A percentile compares a stretch with the other conserved stretches of the same genome.
These are phyloP conservation scores for Scrobipalpa costella DNA, from an alignment of 2,888 invertebrate genomes.

Conservation along the genomic window DNA sequence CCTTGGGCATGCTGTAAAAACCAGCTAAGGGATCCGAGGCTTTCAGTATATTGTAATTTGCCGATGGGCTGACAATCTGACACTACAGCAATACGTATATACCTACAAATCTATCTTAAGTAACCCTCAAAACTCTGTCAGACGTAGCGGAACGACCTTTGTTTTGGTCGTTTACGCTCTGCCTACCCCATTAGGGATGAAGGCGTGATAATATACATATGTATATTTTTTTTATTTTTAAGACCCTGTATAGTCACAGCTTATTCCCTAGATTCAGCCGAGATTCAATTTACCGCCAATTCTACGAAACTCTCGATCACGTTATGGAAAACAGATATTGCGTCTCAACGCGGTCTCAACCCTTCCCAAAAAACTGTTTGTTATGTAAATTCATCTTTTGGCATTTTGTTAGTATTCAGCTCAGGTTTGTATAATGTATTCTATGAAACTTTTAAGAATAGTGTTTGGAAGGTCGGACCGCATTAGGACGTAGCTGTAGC, in stretches of 20 bases:
- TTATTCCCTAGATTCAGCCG: not conserved
- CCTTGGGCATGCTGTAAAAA: too few relatives aligned
- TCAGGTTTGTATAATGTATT: not conserved
- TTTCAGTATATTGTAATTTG: too few relatives aligned
- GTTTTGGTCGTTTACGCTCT: too few relatives aligned
- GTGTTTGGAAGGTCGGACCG: not conserved
- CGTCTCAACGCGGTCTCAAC: slow-evolving; percentile 12
- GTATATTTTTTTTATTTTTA: not conserved
- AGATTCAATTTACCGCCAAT: slow-evolving; percentile 23
- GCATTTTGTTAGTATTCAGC: not conserved
- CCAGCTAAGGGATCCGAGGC: too few relatives aligned
- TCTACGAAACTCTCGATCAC: slow-evolving; percentile 25
- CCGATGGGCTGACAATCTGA: too few relatives aligned
- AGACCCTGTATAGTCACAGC: not conserved
- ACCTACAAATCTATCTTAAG: too few relatives aligned
- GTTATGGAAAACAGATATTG: slow-evolving; percentile 23
- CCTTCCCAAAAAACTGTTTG: slow-evolving; percentile 22
- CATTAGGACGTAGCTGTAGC: too few relatives aligned
- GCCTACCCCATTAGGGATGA: too few relatives aligned
- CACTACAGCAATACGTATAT: too few relatives aligned
- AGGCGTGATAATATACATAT: too few relatives aligned
- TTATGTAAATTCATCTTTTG: slow-evolving; percentile 20
- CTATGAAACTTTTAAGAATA: not conserved
- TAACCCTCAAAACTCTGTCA: too few relatives aligned
- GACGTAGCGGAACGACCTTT: too few relatives aligned